phyloP scores from a whole-genome alignment of 2,888 invertebrate species.

The Orchesella flavescens region DNA sequence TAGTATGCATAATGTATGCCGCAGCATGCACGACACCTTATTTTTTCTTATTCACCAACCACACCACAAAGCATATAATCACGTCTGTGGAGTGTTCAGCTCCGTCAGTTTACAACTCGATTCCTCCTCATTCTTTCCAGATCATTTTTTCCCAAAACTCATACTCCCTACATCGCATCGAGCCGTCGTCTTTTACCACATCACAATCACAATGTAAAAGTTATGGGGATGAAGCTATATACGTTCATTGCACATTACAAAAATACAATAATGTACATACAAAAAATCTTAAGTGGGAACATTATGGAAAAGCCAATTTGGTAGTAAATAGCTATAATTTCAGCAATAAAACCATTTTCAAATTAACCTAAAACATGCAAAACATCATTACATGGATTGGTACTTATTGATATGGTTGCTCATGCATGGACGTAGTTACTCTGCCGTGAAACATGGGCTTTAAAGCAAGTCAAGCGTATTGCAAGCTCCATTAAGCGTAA shows the following conservation, averaged over 20 bases:
- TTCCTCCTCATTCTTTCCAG: conserved; percentile 46
- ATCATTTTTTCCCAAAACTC: conserved; percentile 25
- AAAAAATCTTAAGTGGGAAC: conserved; percentile 34
- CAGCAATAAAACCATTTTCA: conserved; percentile 65
- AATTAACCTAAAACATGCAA: conserved; percentile 66
- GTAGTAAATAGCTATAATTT: conserved; percentile 64
- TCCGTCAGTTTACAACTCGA: conserved; percentile 44
- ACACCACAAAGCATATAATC: conserved; percentile 48
- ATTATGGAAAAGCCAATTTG: conserved; percentile 61
- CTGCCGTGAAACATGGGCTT: conserved; percentile 51
- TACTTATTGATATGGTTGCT: conserved; percentile 55
- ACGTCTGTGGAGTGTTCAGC: conserved; percentile 8
- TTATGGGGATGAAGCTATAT: too few relatives aligned
- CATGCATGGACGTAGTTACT: conserved; percentile 33
- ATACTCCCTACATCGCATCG: background rate
- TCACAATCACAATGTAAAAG: background rate
- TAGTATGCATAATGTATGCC: conserved; percentile 58
- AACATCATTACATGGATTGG: conserved; percentile 60
- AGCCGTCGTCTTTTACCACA: background rate
- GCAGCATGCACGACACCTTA: conserved; percentile 61
- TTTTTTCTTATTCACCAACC: conserved; percentile 37
- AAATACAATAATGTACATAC: conserved; percentile 21
- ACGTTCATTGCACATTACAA: too few relatives aligned
- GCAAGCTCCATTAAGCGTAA: conserved; percentile 50
- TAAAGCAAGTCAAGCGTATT: conserved; percentile 58